Evolutionary conservation across 2,797 vertebrate genomes (phyloP).

Genomic region (Oreortyx pictus): DNA sequence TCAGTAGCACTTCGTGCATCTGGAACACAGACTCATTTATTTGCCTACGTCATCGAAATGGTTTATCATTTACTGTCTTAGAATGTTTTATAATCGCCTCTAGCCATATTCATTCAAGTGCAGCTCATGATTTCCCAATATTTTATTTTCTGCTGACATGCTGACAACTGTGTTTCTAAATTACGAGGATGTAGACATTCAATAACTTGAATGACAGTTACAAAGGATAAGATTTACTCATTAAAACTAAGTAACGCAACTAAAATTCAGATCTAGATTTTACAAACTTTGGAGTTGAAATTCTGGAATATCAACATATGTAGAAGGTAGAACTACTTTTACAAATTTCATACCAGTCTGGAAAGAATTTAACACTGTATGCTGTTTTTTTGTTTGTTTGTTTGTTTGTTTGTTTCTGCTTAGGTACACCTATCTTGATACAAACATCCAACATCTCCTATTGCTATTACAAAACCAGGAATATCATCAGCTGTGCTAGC

Average conservation of each 20-base stretch:
- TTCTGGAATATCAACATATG: neutral
- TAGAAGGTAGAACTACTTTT: neutral
- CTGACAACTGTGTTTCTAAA: neutral
- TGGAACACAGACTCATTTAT: neutral
- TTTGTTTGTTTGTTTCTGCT: neutral
- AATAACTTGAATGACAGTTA: neutral
- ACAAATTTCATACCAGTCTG: neutral
- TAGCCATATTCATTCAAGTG: neutral
- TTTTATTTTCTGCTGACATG: neutral
- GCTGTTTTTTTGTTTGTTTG: too few relatives aligned
- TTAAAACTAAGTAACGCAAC: neutral
- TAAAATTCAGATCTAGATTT: neutral
- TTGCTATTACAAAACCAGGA: neutral
- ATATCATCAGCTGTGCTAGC: slow-evolving; percentile 17
- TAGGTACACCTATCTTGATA: neutral
- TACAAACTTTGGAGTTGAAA: neutral
- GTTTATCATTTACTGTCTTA: neutral
- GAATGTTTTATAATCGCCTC: neutral
- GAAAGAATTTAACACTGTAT: neutral
- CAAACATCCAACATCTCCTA: neutral
- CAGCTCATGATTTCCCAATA: neutral
- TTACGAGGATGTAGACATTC: neutral
- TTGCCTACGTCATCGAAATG: neutral
- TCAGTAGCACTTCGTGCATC: neutral
- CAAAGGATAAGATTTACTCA: neutral